These are phyloP conservation scores for Drosophila pseudotalamancana DNA, from an alignment of 2,888 invertebrate species.

Conservation along the genomic window DNA sequence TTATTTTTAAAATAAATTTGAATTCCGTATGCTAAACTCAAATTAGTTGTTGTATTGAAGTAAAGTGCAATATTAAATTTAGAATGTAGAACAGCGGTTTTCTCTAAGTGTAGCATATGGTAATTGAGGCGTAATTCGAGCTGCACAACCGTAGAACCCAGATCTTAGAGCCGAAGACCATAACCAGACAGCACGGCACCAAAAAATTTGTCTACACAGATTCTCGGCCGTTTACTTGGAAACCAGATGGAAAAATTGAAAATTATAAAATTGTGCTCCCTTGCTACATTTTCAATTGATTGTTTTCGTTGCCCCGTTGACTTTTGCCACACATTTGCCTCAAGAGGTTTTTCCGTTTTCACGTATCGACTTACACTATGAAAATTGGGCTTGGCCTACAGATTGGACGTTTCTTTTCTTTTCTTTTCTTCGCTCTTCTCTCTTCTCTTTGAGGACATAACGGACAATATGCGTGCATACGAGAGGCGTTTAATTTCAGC, in stretches of 20 bases:
- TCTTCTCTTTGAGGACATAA: conserved; percentile 18
- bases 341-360: conserved; percentile 76
- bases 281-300: conserved; percentile 19
- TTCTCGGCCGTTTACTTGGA: conserved; percentile 54
- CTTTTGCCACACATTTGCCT: conserved; percentile 52
- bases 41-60: no score
- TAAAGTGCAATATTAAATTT: no score
- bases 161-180: conserved; percentile 12
- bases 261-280: conserved; percentile 4
- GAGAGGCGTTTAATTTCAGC: conserved; percentile 65
- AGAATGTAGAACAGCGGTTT: background rate
- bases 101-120: conserved; percentile 13
- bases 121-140: conserved; percentile 45
- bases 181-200: conserved; percentile 74
- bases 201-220: conserved; percentile 37
- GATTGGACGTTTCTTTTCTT: conserved; percentile 1
- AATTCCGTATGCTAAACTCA: no score
- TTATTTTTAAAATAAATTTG: background rate
- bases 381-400: conserved; percentile 15
- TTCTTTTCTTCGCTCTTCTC: background rate
- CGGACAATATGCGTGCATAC: conserved; percentile 44
- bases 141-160: conserved; percentile 3
- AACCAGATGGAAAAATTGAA: conserved; percentile 74
- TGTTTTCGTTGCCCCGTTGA: conserved; percentile 39
- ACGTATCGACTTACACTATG: conserved; percentile 67